A percentile compares a stretch with the other conserved stretches of the same genome.
These are phyloP conservation scores for Meteorus sp. DNA, from an alignment of 1,140 invertebrate species.

Conservation along the genomic window DNA sequence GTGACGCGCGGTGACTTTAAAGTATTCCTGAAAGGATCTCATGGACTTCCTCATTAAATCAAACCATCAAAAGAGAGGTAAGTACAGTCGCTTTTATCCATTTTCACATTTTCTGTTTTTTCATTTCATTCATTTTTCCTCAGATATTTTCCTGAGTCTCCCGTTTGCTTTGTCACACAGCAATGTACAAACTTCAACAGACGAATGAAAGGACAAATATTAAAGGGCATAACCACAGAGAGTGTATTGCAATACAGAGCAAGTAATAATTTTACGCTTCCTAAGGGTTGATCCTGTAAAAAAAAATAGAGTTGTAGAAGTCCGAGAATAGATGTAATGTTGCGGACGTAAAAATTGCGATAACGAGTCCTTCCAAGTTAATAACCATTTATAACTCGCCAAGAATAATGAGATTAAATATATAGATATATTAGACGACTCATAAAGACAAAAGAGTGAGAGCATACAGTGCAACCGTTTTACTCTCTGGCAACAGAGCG, in stretches of 20 bases:
- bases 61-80: slow-evolving; percentile 49
- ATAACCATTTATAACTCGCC: slow-evolving; percentile 5
- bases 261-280: neutral
- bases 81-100: slow-evolving; percentile 18
- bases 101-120: slow-evolving; percentile 22
- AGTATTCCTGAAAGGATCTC: slow-evolving; percentile 51
- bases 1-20: slow-evolving; percentile 31
- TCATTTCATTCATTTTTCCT: slow-evolving; percentile 6
- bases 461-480: slow-evolving; percentile 18
- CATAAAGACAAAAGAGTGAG: slow-evolving; percentile 2
- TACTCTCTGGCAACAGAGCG: slow-evolving; percentile 9
- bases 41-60: slow-evolving; percentile 53
- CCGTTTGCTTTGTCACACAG: neutral
- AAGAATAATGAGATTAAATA: neutral
- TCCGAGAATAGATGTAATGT: neutral
- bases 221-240: neutral
- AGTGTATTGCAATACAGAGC: neutral
- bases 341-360: neutral
- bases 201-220: slow-evolving; percentile 18
- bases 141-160: slow-evolving; percentile 1
- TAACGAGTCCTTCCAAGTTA: neutral
- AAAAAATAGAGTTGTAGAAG: neutral
- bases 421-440: neutral
- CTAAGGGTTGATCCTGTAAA: slow-evolving; percentile 5
- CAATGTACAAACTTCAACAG: slow-evolving; percentile 23